Percentiles rank a stretch among this genome's conserved stretches.
Evolutionary conservation across 2,888 invertebrate species (phyloP).

Genomic region (Drosophila yooni): DNA sequence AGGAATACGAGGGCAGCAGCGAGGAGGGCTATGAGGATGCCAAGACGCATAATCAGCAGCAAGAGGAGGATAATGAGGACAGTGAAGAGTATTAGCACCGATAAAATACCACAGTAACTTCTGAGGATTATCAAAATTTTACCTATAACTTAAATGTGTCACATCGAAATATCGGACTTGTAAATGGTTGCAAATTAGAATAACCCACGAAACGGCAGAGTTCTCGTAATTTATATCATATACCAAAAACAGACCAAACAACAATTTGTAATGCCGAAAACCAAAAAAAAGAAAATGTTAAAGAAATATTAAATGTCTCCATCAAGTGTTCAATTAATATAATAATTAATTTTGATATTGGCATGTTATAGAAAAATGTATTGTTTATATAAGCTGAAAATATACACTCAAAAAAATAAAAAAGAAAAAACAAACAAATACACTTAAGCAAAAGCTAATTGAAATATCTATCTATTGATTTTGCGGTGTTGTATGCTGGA

Average conservation of each 20-base stretch:
- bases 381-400: constrained; percentile 43
- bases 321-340: not conserved
- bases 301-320: not conserved
- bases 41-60: constrained; percentile 51
- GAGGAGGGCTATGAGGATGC: constrained; percentile 75
- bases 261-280: not conserved
- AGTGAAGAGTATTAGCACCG: constrained; percentile 57
- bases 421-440: not conserved
- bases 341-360: constrained; percentile 5
- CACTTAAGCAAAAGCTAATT: constrained; percentile 63
- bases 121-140: not conserved
- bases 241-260: constrained; percentile 4
- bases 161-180: not conserved
- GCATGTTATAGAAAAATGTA: constrained; percentile 2
- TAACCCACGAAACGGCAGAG: not conserved
- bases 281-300: not conserved
- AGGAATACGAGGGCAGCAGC: constrained; percentile 66
- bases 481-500: constrained; percentile 36
- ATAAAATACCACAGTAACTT: not conserved
- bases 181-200: not conserved
- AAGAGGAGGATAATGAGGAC: constrained; percentile 42
- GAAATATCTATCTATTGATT: constrained; percentile 62
- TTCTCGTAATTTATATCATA: constrained; percentile 16
- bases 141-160: not conserved
- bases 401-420: constrained; percentile 20